Conservation (phyloP, 2,888 invertebrate genomes). For the Nymphalis c-album region DNA sequence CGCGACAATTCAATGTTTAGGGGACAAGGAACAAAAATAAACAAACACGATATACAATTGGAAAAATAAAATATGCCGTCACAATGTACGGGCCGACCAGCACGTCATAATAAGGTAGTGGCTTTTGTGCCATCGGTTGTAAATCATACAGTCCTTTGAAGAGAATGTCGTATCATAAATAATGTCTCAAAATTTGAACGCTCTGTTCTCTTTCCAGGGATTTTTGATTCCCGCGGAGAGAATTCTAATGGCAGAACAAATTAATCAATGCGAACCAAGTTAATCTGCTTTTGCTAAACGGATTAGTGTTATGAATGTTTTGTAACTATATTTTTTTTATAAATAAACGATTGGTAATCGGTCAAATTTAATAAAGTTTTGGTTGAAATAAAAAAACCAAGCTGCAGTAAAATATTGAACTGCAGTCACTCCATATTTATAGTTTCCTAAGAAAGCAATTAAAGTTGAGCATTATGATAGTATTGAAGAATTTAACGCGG, state of each 20-base stretch:
- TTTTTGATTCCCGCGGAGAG: constrained; percentile 66
- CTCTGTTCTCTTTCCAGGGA: constrained; percentile 63
- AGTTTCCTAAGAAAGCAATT: constrained; percentile 77
- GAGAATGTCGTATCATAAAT: constrained; percentile 78
- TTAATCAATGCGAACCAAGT: constrained; percentile 72
- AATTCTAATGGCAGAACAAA: constrained; percentile 74
- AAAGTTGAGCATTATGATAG: constrained; percentile 76
- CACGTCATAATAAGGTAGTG: constrained; percentile 79
- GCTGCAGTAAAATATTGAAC: constrained; percentile 63
- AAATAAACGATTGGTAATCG: constrained; percentile 28
- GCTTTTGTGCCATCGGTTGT: constrained; percentile 74
- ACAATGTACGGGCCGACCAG: constrained; percentile 76
- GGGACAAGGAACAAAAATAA: constrained; percentile 76
- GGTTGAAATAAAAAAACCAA: constrained; percentile 59
- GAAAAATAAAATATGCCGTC: constrained; percentile 72
- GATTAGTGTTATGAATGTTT: constrained; percentile 50
- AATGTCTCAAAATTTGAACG: constrained; percentile 70
- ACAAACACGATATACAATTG: constrained; percentile 76
- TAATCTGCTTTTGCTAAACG: constrained; percentile 56
- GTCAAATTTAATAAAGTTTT: constrained; percentile 48
- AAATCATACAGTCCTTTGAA: constrained; percentile 79
- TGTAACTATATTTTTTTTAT: constrained; percentile 21
- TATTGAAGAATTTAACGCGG: constrained; percentile 78
- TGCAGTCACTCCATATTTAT: constrained; percentile 71
- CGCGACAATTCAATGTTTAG: constrained; percentile 75